A percentile compares a stretch with the other conserved stretches of the same genome.
phyloP scores from a whole-genome alignment of 2,797 vertebrate genomes.

The Okamejei kenojei region DNA sequence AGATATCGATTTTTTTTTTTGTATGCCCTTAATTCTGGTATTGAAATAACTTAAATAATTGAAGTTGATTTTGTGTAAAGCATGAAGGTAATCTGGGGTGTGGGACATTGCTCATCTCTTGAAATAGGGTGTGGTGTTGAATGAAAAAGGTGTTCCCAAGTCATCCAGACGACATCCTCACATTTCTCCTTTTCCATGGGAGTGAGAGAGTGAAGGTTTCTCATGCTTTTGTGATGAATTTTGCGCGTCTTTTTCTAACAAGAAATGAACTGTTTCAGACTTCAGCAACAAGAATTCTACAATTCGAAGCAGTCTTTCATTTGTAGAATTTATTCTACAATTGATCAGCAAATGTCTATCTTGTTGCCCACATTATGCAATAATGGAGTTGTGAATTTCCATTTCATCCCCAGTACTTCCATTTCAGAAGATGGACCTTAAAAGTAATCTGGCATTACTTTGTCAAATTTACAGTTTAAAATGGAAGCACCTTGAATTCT shows the following conservation, averaged over 20 bases:
- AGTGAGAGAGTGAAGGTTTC: not conserved
- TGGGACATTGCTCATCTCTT: not conserved
- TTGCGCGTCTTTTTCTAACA: not conserved
- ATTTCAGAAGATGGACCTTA: not conserved
- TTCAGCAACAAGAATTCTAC: not conserved
- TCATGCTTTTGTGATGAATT: not conserved
- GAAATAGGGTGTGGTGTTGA: not conserved
- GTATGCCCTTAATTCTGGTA: not conserved
- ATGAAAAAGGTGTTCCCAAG: not conserved
- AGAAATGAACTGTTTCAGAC: not conserved
- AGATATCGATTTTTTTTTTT: not conserved
- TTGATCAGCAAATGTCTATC: not conserved
- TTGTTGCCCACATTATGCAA: not conserved
- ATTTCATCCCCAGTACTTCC: not conserved
- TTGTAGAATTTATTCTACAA: too few species aligned
- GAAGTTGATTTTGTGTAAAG: too few species aligned
- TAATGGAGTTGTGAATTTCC: not conserved
- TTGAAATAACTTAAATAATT: not conserved
- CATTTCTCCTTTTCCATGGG: not conserved
- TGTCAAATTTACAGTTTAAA: not conserved
- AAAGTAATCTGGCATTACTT: not conserved
- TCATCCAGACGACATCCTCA: not conserved
- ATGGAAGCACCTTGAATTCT: not conserved
- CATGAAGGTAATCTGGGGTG: too few species aligned
- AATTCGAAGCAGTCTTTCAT: not conserved